Base-by-base conservation (phyloP, 2,113 vertebrate genomes). In the Tragelaphus imberbis region DNA sequence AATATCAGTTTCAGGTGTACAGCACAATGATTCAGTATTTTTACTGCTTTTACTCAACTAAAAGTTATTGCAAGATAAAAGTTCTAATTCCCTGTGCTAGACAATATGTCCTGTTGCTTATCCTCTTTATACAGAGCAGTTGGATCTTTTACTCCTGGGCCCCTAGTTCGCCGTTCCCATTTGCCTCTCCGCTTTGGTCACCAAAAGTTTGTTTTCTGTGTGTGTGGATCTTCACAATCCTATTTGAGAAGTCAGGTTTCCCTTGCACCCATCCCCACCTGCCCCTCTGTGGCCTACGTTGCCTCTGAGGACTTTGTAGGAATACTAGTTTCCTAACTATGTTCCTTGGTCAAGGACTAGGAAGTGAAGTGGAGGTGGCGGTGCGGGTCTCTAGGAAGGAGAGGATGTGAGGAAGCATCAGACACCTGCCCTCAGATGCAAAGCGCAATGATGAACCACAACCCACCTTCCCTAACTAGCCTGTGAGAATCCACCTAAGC, bases 141-240 rank as follows among this genome's bases (percentile, higher is more conserved):
- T 56, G 33, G 33, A 2, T 15, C 53, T 56, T n/a, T 56, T 16
- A 15, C 33, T 84, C 81, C 53, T n/a, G 55, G 53, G n/a, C 53
- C 12, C 13, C 80, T n/a, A n/a, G 33, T 82, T n/a, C 7, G 51
- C 80, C 3, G 0, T 7, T 12, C 12, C 3, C 19, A 6, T 23
- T 56, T 15, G 33, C 23, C n/a, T 14, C 53, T 84, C 21, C 13
- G 1, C 53, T 36, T 36, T 27, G 33, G n/a, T 84, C 53, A 84
- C 23, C 51, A 27, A 1, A 33, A 36, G 51, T 13, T 55, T 82
- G 33, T 56, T 56, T 40, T 56, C n/a, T 56, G 21, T 7, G 33
- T 56, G 21, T 40, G 21, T 27, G 21, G 23, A 19, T 56, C 81
- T 84, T 84, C 53, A 56, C 7, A 40, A 8, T 27, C 53, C 81